phyloP scores from a whole-genome alignment of 2,888 invertebrate genomes.

The Deilephila porcellus region DNA sequence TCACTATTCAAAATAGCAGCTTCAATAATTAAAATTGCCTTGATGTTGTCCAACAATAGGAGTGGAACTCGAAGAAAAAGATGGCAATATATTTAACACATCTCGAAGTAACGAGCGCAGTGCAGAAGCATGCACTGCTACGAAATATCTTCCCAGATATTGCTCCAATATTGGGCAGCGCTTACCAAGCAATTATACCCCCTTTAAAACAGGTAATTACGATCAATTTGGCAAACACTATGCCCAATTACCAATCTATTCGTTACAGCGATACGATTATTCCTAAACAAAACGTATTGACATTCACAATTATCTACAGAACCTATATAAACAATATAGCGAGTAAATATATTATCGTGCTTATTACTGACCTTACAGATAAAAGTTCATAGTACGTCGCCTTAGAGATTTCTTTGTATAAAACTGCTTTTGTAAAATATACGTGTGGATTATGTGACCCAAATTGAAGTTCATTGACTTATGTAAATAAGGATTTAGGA shows the following conservation, averaged over 20 bases:
- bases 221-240: background rate
- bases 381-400: background rate
- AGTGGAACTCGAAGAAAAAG: no score
- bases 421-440: background rate
- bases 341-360: background rate
- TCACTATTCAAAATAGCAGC: no score
- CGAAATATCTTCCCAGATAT: no score
- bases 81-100: no score
- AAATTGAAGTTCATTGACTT: conserved; percentile 2
- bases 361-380: conserved; percentile 2
- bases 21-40: no score
- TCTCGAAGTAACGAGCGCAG: no score
- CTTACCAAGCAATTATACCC: no score
- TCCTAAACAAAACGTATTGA: background rate
- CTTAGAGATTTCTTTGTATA: background rate
- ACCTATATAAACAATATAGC: background rate
- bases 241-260: background rate
- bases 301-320: conserved; percentile 6
- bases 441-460: background rate
- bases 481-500: background rate
- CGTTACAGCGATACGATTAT: background rate
- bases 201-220: no score
- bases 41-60: no score
- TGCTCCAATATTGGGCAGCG: no score
- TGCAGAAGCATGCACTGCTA: no score